phyloP scores from a whole-genome alignment of 2,797 vertebrate species.

The Poecilia gillii region DNA sequence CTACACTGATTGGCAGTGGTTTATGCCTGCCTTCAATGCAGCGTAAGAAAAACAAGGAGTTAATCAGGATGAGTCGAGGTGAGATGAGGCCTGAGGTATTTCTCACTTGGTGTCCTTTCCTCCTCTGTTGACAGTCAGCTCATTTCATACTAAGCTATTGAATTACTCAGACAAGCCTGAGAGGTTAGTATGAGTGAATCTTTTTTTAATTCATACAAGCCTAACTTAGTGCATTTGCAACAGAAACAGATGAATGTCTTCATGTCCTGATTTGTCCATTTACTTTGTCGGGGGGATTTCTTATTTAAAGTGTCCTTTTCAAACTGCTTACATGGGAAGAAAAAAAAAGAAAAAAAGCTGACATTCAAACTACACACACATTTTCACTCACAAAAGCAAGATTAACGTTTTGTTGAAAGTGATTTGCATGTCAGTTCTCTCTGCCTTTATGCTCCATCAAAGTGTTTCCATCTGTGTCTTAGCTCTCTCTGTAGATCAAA shows the following conservation, averaged over 20 bases:
- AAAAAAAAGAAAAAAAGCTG: not conserved
- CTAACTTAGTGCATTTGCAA: conserved; percentile 61
- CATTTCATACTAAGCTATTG: conserved; percentile 35
- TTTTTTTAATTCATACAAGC: conserved; percentile 69
- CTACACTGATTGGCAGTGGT: conserved; percentile 15
- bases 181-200: conserved; percentile 73
- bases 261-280: conserved; percentile 31
- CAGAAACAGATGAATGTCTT: conserved; percentile 18
- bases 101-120: conserved; percentile 29
- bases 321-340: not conserved
- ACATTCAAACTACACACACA: not conserved
- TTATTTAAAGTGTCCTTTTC: not conserved
- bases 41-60: conserved; percentile 33
- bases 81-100: conserved; percentile 41
- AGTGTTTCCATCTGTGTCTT: conserved; percentile 22
- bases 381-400: not conserved
- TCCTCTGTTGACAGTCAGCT: conserved; percentile 28
- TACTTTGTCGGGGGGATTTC: conserved; percentile 29
- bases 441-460: not conserved
- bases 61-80: conserved; percentile 25
- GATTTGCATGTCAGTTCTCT: conserved; percentile 1
- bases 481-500: not conserved
- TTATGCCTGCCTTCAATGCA: conserved; percentile 3
- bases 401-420: not conserved
- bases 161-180: conserved; percentile 64